Base-by-base conservation (phyloP, 2,888 invertebrate species). In the Taphrorychus bicolor region DNA sequence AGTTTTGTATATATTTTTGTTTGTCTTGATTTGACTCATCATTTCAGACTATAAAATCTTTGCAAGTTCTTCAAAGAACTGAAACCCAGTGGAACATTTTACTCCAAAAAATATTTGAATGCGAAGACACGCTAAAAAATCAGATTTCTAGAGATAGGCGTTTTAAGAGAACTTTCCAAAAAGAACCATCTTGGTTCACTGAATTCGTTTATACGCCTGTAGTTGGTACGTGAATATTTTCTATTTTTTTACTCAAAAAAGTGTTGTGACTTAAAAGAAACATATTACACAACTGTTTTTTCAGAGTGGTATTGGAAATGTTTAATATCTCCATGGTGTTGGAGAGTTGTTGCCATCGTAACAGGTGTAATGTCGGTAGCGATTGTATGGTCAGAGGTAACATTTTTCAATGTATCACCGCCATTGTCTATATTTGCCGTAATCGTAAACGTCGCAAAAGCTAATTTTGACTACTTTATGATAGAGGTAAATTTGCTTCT, bases 301-400 rank as follows among this genome's bases (percentile, higher is more conserved):
- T 69, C 82, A 94, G 97, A 98, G 83, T 98, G 98, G 98, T 96
- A 96, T 82, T 98, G 97, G 96, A 93, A 94, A 80, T 98, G 97
- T 81, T 79, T 92, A 64, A 73, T 94, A 17, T 89, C 90, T 75
- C 89, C 91, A 54, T 93, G 94, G 77, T 87, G 92, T 68, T 85
- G 93, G 74, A 92, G 92, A 80, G 79, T 86, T 0, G 82, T 92
- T 72, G 91, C 95, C 1, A 84, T 93, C 21, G 74, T 89, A 9
- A 88, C 94, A 0, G 91, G 90, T 1, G 82, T 90, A 42, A 86
- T 98, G 82, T 97, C 98, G 0, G 83, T 92, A 19, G 89, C 93
- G 78, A 96, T 99, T 24, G 95, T 99, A n/a, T 98, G 98, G 98
- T 98, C 98, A 0, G 99, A 99, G 84, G 90, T 98, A 76, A 97